These are phyloP conservation scores for Cebus imitator DNA, from an alignment of 2,113 vertebrate species.

Conservation along the genomic window DNA sequence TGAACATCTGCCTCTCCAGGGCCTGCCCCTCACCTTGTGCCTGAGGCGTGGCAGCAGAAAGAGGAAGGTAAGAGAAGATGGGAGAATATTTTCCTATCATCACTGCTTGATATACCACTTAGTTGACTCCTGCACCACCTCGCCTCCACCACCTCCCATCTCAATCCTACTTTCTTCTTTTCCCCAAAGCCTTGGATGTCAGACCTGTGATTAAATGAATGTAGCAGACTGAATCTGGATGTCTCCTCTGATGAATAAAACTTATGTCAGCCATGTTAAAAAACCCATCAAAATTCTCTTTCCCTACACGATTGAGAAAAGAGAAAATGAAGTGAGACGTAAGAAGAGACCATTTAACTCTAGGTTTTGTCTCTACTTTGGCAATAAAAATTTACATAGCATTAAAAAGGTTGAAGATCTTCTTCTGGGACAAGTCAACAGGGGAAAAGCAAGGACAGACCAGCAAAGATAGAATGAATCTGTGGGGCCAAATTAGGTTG, in stretches of 20 bases:
- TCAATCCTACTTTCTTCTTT: neutral
- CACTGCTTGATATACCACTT: neutral
- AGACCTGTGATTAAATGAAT: neutral
- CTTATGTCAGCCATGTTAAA: neutral
- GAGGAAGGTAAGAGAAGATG: neutral
- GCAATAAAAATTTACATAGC: neutral
- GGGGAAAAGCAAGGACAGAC: neutral
- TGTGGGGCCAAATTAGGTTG: neutral
- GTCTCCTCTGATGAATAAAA: slow-evolving; percentile 5
- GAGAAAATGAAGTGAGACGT: neutral
- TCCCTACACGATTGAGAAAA: neutral
- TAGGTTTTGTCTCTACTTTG: neutral
- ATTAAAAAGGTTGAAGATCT: neutral
- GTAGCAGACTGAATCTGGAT: neutral
- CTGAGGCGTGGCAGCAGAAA: neutral
- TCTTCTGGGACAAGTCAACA: neutral
- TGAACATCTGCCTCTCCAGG: neutral
- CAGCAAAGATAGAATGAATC: neutral
- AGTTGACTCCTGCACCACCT: neutral
- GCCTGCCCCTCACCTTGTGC: neutral
- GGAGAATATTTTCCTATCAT: neutral
- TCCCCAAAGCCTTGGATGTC: neutral
- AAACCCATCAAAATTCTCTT: neutral
- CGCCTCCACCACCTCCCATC: neutral
- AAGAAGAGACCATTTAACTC: neutral